Evolutionary conservation across 30 jellyfish, hydroid and myxozoan species (phyloP).

Genomic region (Clytia hemisphaerica): DNA sequence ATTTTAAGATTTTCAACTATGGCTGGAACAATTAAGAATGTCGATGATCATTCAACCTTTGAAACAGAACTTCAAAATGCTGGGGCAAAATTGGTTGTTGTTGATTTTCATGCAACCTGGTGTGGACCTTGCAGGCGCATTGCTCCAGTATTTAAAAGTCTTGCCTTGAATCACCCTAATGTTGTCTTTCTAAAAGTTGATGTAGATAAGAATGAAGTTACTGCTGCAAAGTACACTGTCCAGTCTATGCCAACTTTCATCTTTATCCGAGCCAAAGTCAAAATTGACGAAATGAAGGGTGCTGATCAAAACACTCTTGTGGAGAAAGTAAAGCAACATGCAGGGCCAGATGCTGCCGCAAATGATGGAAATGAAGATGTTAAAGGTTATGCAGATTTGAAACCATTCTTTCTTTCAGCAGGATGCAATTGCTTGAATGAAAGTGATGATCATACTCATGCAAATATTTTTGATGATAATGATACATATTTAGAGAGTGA

Average conservation of each 20-base stretch:
- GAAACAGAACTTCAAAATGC: conserved; percentile 65
- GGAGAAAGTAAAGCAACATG: conserved; percentile 44
- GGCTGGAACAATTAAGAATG: conserved; percentile 44
- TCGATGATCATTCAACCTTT: conserved; percentile 59
- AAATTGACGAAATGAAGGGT: conserved; percentile 62
- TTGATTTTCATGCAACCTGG: conserved; percentile 93
- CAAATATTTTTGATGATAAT: conserved; percentile 42
- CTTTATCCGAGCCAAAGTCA: conserved; percentile 51
- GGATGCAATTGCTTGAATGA: conserved; percentile 76
- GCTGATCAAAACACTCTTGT: conserved; percentile 62
- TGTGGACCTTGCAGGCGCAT: conserved; percentile 75
- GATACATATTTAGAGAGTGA: conserved; percentile 67
- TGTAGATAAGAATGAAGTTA: conserved; percentile 65
- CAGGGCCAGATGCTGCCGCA: conserved; percentile 13
- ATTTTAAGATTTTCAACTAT: too few relatives aligned
- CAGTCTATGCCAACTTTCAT: conserved; percentile 84
- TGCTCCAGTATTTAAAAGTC: conserved; percentile 62
- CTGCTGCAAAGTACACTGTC: conserved; percentile 42
- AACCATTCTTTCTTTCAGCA: conserved; percentile 29
- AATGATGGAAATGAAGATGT: conserved; percentile 54
- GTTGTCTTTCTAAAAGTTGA: conserved; percentile 81
- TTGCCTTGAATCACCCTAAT: conserved; percentile 39
- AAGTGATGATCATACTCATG: conserved; percentile 57
- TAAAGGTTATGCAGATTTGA: conserved; percentile 48
- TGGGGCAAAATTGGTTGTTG: conserved; percentile 78